Evolutionary conservation across 1,140 invertebrate genomes (phyloP).

Genomic region (Drosophila chauvacae): DNA sequence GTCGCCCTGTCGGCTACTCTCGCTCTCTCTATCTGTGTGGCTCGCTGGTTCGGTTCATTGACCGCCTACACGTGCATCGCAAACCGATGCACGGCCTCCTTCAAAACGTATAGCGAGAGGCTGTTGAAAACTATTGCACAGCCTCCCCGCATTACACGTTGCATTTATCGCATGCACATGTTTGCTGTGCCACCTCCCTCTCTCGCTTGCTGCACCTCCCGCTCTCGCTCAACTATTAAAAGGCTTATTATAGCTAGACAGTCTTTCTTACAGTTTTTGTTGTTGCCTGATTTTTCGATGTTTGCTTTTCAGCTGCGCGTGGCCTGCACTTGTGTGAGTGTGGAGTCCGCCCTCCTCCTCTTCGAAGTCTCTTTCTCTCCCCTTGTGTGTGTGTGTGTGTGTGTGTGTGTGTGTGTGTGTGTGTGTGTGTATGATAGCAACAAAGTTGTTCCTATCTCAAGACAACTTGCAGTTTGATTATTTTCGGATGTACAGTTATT

Average conservation of each 20-base stretch:
- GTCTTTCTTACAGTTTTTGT: conserved; percentile 27
- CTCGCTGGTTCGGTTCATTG: conserved; percentile 67
- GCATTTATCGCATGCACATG: conserved; percentile 81
- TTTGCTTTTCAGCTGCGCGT: conserved; percentile 73
- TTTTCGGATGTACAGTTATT: conserved; percentile 51
- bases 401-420: conserved; percentile 9
- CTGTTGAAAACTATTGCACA: conserved; percentile 65
- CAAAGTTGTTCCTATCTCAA: conserved; percentile 57
- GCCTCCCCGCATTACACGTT: conserved; percentile 65
- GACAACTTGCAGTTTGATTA: conserved; percentile 56
- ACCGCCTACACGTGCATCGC: conserved; percentile 73
- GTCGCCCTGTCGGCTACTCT: conserved; percentile 9
- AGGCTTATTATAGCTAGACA: conserved; percentile 53
- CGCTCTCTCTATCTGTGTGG: conserved; percentile 5
- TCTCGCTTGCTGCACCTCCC: conserved; percentile 12
- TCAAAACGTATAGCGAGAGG: conserved; percentile 15
- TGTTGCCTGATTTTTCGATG: conserved; percentile 50
- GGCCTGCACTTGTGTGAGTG: conserved; percentile 52
- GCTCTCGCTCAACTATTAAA: conserved; percentile 53
- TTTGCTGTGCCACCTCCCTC: conserved; percentile 20
- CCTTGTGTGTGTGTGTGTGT: conserved; percentile 4
- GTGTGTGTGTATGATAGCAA: conserved; percentile 8
- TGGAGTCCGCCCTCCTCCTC: background rate
- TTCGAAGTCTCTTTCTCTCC: background rate
- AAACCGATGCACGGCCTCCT: conserved; percentile 74